Percentiles rank a stretch among this genome's conserved stretches.
Conservation (phyloP, 30 jellyfish, hydroid and myxozoan species). For the Aurelia sp. region DNA sequence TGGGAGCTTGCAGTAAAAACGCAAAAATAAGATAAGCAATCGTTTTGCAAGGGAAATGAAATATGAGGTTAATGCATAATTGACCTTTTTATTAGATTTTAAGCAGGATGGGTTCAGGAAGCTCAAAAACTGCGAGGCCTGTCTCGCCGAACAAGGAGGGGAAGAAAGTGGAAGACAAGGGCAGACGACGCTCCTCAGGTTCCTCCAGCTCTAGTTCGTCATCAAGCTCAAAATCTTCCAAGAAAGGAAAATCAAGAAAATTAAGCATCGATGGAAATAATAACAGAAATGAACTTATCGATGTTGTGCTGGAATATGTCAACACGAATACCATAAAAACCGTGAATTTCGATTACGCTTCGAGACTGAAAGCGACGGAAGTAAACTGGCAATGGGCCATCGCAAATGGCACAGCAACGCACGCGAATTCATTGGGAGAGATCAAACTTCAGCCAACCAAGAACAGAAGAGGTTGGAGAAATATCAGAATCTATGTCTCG, state of each 20-base stretch:
- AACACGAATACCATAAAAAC: slow-evolving; percentile 49
- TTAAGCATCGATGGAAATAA: slow-evolving; percentile 68
- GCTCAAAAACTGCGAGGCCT: slow-evolving; percentile 22
- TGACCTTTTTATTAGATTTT: neutral
- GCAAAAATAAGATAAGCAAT: neutral
- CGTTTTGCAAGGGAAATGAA: neutral
- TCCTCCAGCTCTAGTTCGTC: slow-evolving; percentile 35
- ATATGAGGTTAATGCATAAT: neutral
- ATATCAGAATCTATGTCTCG: slow-evolving; percentile 61
- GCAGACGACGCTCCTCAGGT: slow-evolving; percentile 1
- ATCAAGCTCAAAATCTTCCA: slow-evolving; percentile 14
- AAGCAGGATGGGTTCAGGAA: slow-evolving; percentile 59
- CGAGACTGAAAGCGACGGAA: slow-evolving; percentile 71
- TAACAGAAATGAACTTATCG: slow-evolving; percentile 72
- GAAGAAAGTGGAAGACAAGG: slow-evolving; percentile 4
- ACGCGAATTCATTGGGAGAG: slow-evolving; percentile 25
- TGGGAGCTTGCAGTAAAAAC: neutral
- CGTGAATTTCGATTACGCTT: slow-evolving; percentile 67
- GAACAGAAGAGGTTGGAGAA: slow-evolving; percentile 68
- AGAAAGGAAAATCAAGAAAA: slow-evolving; percentile 1
- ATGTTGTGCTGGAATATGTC: slow-evolving; percentile 74
- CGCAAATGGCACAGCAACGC: slow-evolving; percentile 55
- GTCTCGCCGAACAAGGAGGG: neutral
- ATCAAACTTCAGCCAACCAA: slow-evolving; percentile 51
- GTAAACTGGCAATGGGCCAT: slow-evolving; percentile 85